A percentile compares a stretch with the other conserved stretches of the same genome.
Evolutionary conservation across 2,113 vertebrate genomes (phyloP).

Genomic region (Oncorhynchus kisutch): DNA sequence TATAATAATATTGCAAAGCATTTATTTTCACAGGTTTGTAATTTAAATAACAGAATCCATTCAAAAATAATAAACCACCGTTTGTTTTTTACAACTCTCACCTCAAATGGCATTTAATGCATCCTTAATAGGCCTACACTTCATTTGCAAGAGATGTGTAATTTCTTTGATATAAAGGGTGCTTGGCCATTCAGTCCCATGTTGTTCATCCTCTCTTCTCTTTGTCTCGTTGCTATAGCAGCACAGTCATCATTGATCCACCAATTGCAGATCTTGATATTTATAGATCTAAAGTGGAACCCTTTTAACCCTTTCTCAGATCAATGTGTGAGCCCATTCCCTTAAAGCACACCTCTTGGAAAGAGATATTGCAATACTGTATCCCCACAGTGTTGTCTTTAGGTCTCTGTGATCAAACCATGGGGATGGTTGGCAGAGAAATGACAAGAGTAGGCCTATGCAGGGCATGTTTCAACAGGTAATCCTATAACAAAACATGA

Average conservation of each 20-base stretch:
- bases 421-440: neutral
- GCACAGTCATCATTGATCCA: conserved; percentile 72
- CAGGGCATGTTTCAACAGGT: conserved; percentile 7
- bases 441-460: neutral
- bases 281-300: conserved; percentile 64
- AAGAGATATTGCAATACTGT: conserved; percentile 10
- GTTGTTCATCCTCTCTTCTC: conserved; percentile 46
- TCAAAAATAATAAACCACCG: no score
- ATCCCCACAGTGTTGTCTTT: neutral
- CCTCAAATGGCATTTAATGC: neutral
- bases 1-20: no score
- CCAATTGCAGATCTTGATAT: conserved; percentile 67
- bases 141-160: neutral
- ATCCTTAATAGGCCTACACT: no score
- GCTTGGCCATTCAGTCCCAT: conserved; percentile 24
- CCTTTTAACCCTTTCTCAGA: conserved; percentile 41
- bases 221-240: conserved; percentile 76
- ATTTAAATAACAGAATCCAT: no score
- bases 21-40: no score
- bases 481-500: conserved; percentile 11
- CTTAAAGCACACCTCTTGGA: conserved; percentile 26
- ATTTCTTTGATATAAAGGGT: neutral
- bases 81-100: neutral
- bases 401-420: conserved; percentile 29
- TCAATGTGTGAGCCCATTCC: conserved; percentile 9